phyloP scores from a whole-genome alignment of 2,888 invertebrate genomes.

The Dioctria linearis region DNA sequence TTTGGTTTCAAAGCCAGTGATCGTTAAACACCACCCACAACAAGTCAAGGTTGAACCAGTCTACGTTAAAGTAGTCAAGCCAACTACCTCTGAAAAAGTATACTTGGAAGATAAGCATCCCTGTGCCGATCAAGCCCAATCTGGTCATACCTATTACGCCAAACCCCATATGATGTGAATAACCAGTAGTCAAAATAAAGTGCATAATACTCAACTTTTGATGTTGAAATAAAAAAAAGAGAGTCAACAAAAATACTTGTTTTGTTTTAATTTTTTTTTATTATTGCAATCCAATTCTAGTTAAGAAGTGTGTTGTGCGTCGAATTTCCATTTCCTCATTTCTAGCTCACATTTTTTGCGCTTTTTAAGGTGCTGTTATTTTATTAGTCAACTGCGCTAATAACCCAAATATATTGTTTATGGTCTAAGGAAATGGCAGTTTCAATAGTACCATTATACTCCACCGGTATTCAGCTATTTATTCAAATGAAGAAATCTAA shows the following conservation, averaged over 20 bases:
- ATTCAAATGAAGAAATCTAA: too few species aligned
- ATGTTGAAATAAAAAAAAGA: conserved; percentile 30
- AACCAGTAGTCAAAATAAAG: background rate
- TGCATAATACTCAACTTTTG: conserved; percentile 3
- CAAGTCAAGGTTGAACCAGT: conserved; percentile 70
- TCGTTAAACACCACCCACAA: conserved; percentile 68
- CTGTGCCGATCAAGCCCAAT: background rate
- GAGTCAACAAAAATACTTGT: conserved; percentile 7
- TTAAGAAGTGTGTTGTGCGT: too few species aligned
- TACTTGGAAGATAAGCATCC: conserved; percentile 5
- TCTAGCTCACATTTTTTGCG: too few species aligned
- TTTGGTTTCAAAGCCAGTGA: conserved; percentile 68
- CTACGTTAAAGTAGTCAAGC: conserved; percentile 68
- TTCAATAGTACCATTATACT: too few species aligned
- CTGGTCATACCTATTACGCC: background rate
- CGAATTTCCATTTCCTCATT: too few species aligned
- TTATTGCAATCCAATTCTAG: too few species aligned
- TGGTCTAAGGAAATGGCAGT: too few species aligned
- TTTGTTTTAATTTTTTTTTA: too few species aligned
- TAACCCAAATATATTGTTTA: too few species aligned
- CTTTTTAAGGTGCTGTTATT: too few species aligned
- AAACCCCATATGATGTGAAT: background rate
- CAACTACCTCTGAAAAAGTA: background rate
- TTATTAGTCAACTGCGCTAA: too few species aligned
- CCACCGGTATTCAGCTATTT: too few species aligned